Evolutionary conservation across 2,888 invertebrate species (phyloP).

Genomic region (Galerucella nymphaeae): DNA sequence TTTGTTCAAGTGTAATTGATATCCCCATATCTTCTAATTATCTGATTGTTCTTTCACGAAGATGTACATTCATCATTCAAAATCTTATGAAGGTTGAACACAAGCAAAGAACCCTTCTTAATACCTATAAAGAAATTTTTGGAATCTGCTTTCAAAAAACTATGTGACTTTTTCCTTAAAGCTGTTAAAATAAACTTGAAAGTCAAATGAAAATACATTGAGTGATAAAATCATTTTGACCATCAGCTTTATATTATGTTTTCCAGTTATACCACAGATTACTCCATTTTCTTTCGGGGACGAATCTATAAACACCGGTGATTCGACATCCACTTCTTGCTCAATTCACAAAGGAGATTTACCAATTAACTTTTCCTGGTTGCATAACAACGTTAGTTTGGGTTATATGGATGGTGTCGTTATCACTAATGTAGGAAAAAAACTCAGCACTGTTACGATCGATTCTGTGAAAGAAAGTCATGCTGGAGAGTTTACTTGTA

Average conservation of each 20-base stretch:
- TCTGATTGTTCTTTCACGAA: too few relatives aligned
- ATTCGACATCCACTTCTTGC: conserved; percentile 76
- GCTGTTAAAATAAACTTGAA: too few relatives aligned
- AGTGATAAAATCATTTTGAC: too few relatives aligned
- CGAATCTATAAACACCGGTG: conserved; percentile 71
- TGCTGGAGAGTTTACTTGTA: conserved; percentile 73
- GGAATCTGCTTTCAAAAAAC: too few relatives aligned
- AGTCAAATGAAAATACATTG: too few relatives aligned
- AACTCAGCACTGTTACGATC: conserved; percentile 70
- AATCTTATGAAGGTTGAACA: too few relatives aligned
- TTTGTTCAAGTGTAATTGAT: too few relatives aligned
- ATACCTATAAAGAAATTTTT: too few relatives aligned
- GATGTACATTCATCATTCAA: too few relatives aligned
- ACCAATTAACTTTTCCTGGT: conserved; percentile 74
- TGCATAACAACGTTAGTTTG: conserved; percentile 64
- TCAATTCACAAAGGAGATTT: conserved; percentile 78
- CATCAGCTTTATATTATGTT: conserved; percentile 1
- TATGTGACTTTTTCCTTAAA: too few relatives aligned
- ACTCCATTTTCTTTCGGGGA: conserved; percentile 82
- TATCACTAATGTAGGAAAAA: conserved; percentile 65
- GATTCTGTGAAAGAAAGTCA: conserved; percentile 70
- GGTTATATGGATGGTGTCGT: conserved; percentile 60
- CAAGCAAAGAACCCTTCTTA: too few relatives aligned
- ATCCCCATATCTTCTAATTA: too few relatives aligned
- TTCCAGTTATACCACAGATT: conserved; percentile 81